Evolutionary conservation across 2,888 invertebrate species (phyloP).

Genomic region (Volucella zonaria): DNA sequence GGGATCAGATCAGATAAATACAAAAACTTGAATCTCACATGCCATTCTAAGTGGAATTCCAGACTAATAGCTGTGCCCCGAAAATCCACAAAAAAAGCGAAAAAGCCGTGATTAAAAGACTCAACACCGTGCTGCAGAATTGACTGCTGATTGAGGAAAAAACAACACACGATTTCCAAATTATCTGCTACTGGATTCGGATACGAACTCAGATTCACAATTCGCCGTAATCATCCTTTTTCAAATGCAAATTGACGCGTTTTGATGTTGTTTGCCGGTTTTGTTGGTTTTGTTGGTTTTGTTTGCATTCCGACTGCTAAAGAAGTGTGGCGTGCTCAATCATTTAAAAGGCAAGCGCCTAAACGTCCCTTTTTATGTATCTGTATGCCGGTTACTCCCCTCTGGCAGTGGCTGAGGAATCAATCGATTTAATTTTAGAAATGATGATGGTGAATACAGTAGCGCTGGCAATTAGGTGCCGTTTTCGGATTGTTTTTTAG

Average conservation of each 20-base stretch:
- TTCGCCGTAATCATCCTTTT: conserved; percentile 49
- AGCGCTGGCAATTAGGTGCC: conserved; percentile 34
- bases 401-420: conserved; percentile 56
- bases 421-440: conserved; percentile 70
- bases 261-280: conserved; percentile 10
- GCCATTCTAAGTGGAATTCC: conserved; percentile 68
- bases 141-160: conserved; percentile 60
- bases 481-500: conserved; percentile 7
- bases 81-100: conserved; percentile 16
- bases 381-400: conserved; percentile 25
- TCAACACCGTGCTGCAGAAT: conserved; percentile 66
- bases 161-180: conserved; percentile 58
- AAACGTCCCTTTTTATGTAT: conserved; percentile 14
- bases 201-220: conserved; percentile 33
- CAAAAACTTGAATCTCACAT: conserved; percentile 31
- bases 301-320: conserved; percentile 38
- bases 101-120: conserved; percentile 31
- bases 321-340: conserved; percentile 65
- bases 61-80: conserved; percentile 47
- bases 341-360: conserved; percentile 11
- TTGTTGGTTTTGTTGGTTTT: not conserved
- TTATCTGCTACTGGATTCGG: conserved; percentile 64
- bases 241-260: conserved; percentile 60
- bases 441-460: conserved; percentile 63
- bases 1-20: not conserved